Conservation (phyloP, 2,113 vertebrate genomes). For the Strigops habroptila region DNA sequence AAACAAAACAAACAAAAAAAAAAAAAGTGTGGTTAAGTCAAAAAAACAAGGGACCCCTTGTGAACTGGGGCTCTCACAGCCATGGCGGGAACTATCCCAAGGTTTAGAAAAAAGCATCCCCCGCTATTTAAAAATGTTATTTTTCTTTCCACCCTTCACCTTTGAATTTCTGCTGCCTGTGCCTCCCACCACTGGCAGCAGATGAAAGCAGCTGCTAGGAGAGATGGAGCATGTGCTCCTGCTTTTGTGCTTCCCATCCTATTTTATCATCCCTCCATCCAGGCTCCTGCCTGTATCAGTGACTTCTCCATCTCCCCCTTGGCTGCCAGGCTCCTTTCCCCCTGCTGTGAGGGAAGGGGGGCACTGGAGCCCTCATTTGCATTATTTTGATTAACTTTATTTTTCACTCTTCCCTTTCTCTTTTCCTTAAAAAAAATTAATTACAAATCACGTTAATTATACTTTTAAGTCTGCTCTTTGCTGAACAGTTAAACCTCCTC, state of each 20-base stretch:
- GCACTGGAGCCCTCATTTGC: not conserved
- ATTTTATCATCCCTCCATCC: not conserved
- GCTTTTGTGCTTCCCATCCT: not conserved
- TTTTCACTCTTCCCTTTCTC: not conserved
- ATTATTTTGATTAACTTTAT: not conserved
- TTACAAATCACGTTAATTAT: not conserved
- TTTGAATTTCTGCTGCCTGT: not conserved
- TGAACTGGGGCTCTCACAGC: not conserved
- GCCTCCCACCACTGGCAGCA: not conserved
- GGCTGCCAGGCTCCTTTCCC: not conserved
- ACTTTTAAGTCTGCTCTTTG: not conserved
- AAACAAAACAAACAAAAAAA: not conserved
- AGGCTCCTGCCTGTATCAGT: rapidly evolving
- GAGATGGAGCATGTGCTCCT: not conserved
- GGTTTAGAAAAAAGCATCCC: not conserved
- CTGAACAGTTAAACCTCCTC: not conserved
- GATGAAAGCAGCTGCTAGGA: not conserved
- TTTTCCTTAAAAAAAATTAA: not conserved
- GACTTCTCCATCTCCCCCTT: rapidly evolving
- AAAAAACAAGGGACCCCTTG: not conserved
- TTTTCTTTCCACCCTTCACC: not conserved
- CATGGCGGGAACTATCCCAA: not conserved
- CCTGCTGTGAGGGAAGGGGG: not conserved
- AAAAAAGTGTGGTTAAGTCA: not conserved
- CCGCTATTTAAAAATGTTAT: not conserved